Base-by-base conservation (phyloP, 2,797 vertebrate species). In the Ispidina lecontei region DNA sequence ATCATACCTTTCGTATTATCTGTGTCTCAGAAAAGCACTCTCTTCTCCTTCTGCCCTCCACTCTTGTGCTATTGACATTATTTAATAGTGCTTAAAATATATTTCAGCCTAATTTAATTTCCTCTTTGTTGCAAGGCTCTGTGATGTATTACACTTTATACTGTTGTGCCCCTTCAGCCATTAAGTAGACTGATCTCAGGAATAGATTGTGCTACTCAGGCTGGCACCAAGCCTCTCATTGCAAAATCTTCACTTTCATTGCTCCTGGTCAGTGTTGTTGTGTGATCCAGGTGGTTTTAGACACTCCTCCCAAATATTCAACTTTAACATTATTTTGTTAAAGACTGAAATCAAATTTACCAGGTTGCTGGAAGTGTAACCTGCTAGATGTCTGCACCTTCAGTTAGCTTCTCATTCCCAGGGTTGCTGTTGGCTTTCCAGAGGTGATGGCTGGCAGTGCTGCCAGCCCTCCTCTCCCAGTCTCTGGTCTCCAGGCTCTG, bases 281-380 rank as follows among this genome's bases (percentile, higher is more conserved):
- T 10, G 0, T 14, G 22, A 12, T 8, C 12, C n/a, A 55, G 23
- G 29, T 60, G n/a, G 22, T 87, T 79, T 63, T 35, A 87, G 81
- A 76, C 76, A 35, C 55, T 62, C 31, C 43, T 70, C 20, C 58
- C 8, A 9, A 39, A 12, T 15, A 7, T 35, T 43, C 15, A 54
- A 65, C 37, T 37, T 37, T 37, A 20, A 18, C 16, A 6, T 11
- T 19, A 12, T 15, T 47, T 55, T 64, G 17, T 37, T 28, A 19
- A 78, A 52, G 20, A 9, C n/a, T 26, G 15, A 29, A 77, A 64
- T 63, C 2, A 29, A 46, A 60, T 44, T 10, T 17, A 10, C 1
- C 0, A 1, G 3, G 8, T 25, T 52, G 25, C 21, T 2, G 0
- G 9, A 1, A 55, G 6, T 4, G 1, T 7, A 12, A n/a, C n/a